A percentile compares a stretch with the other conserved stretches of the same genome.
Evolutionary conservation across 2,888 invertebrate species (phyloP).

Genomic region (Pristionchus entomophagus): DNA sequence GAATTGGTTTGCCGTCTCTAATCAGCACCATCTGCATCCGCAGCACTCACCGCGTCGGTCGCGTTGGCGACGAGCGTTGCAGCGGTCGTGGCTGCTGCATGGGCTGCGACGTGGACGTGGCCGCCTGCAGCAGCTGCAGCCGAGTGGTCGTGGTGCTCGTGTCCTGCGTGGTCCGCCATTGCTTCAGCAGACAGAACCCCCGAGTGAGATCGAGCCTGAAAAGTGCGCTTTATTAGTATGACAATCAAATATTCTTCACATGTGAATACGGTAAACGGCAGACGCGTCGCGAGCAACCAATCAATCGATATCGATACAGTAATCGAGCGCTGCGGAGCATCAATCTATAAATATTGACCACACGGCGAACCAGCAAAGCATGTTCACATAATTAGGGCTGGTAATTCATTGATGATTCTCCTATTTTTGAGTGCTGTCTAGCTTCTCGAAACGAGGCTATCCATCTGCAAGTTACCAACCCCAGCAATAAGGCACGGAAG

Average conservation of each 20-base stretch:
- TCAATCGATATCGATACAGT: neutral
- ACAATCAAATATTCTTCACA: neutral
- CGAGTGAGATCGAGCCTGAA: neutral
- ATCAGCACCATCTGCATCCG: too few species aligned
- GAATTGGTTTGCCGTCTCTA: too few species aligned
- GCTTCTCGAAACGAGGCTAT: too few species aligned
- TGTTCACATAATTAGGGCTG: too few species aligned
- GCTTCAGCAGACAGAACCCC: neutral
- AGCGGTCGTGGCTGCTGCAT: neutral
- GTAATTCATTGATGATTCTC: too few species aligned
- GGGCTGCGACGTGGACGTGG: neutral
- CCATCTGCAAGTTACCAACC: neutral
- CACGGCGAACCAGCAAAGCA: neutral
- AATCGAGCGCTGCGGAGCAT: too few species aligned
- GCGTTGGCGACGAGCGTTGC: neutral
- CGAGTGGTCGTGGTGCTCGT: neutral
- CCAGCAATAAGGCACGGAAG: neutral
- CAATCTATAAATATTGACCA: too few species aligned
- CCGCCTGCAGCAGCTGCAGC: conserved; percentile 1
- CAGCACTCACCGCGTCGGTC: neutral
- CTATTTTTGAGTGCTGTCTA: too few species aligned
- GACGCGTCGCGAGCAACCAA: neutral
- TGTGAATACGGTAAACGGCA: neutral
- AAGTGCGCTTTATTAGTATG: conserved; percentile 10
- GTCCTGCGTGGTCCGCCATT: conserved; percentile 40